These are phyloP conservation scores for Cataglyphis altisquamis DNA, from an alignment of 2,888 invertebrate genomes.

Conservation along the genomic window DNA sequence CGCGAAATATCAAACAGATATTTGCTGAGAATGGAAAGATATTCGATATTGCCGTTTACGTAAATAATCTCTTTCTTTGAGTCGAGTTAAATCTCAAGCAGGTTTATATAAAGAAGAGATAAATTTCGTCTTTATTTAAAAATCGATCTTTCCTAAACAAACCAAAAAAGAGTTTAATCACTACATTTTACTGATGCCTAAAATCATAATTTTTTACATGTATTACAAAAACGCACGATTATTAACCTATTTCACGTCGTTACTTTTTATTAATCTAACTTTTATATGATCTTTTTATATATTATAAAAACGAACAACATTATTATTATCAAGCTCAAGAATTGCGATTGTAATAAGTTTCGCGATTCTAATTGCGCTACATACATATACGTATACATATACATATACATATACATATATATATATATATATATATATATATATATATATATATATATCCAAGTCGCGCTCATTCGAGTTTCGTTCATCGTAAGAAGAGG, in stretches of 20 bases:
- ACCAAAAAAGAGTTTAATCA: neutral
- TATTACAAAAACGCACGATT: neutral
- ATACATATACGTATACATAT: neutral
- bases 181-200: neutral
- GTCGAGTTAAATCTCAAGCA: neutral
- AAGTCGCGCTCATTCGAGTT: neutral
- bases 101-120: neutral
- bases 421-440: neutral
- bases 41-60: slow-evolving; percentile 38
- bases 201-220: slow-evolving; percentile 1
- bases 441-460: too few species aligned
- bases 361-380: slow-evolving; percentile 6
- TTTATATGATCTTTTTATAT: neutral
- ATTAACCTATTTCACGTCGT: neutral
- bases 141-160: slow-evolving; percentile 24
- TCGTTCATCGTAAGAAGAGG: neutral
- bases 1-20: slow-evolving; percentile 42
- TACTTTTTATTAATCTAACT: neutral
- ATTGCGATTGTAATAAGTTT: neutral
- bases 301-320: neutral
- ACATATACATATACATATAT: neutral
- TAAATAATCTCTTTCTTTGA: slow-evolving; percentile 32
- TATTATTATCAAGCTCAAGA: neutral
- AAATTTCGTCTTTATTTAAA: neutral
- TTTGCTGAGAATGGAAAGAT: slow-evolving; percentile 24